Evolutionary conservation across 2,888 invertebrate species (phyloP).

Genomic region (Axea sp.): DNA sequence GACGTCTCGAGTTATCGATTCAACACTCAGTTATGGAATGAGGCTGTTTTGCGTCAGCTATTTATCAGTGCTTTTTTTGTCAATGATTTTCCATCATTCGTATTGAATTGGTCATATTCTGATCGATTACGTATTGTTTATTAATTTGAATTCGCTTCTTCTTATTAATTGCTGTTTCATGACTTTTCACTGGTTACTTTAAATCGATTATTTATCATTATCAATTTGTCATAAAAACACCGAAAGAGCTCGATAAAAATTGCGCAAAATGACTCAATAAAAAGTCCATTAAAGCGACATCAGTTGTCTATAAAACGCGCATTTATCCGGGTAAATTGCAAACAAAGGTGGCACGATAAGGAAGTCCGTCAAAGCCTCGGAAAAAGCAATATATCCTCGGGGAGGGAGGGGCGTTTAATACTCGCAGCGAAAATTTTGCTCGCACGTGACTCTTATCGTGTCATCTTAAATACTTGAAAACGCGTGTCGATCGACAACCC

Average conservation of each 20-base stretch:
- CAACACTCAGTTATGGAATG: too few relatives aligned
- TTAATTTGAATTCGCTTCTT: too few relatives aligned
- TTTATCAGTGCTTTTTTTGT: too few relatives aligned
- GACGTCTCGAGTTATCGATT: too few relatives aligned
- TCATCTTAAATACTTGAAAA: conserved; percentile 76
- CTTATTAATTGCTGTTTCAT: too few relatives aligned
- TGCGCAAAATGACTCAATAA: conserved; percentile 34
- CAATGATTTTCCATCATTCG: too few relatives aligned
- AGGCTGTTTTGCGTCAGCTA: too few relatives aligned
- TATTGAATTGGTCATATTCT: too few relatives aligned
- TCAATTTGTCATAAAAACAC: conserved; percentile 6
- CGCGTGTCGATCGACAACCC: conserved; percentile 72
- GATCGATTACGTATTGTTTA: too few relatives aligned
- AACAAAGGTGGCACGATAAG: conserved; percentile 57
- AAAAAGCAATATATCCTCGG: conserved; percentile 74
- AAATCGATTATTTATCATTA: conserved; percentile 18
- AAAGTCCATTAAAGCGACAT: conserved; percentile 58
- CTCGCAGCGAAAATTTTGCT: conserved; percentile 68
- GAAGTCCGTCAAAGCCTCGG: conserved; percentile 64
- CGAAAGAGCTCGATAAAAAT: conserved; percentile 21
- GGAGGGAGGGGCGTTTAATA: conserved; percentile 58
- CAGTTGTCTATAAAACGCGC: conserved; percentile 45
- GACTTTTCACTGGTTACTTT: background rate
- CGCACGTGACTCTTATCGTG: conserved; percentile 75
- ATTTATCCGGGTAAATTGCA: conserved; percentile 51